Conservation (phyloP, 2,888 invertebrate species). For the Magallana nippona region DNA sequence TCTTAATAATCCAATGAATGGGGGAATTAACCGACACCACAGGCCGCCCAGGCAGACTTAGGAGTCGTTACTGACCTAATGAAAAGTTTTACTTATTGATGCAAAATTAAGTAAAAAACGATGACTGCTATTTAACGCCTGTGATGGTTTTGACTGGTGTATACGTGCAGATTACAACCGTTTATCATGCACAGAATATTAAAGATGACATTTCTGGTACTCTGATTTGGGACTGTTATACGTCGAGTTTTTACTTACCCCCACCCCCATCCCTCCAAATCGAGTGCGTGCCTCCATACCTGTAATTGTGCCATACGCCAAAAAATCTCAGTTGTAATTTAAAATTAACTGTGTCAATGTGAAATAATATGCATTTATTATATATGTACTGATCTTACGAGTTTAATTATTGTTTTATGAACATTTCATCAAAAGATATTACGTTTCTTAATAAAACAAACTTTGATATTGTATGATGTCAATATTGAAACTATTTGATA, state of each 20-base stretch:
- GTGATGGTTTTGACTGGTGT: neutral
- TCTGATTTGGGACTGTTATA: neutral
- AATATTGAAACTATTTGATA: too few species aligned
- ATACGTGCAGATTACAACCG: neutral
- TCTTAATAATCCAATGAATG: slow-evolving; percentile 16
- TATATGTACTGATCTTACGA: too few species aligned
- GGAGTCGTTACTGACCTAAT: slow-evolving; percentile 2
- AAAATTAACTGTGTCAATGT: too few species aligned
- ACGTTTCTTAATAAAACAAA: too few species aligned
- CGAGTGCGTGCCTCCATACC: too few species aligned
- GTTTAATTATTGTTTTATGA: too few species aligned
- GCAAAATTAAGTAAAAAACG: neutral
- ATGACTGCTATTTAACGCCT: neutral
- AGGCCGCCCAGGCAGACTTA: slow-evolving; percentile 7
- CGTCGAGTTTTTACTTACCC: neutral
- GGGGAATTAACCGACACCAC: neutral
- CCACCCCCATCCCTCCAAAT: neutral
- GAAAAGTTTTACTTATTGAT: neutral
- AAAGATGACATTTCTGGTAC: neutral
- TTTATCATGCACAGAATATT: too few species aligned
- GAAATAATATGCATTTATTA: too few species aligned
- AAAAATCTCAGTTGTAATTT: too few species aligned
- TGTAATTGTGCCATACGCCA: too few species aligned
- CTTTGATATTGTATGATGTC: too few species aligned
- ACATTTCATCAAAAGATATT: too few species aligned